phyloP scores from a whole-genome alignment of 1,140 invertebrate genomes.

The Zaprionus ornatus region DNA sequence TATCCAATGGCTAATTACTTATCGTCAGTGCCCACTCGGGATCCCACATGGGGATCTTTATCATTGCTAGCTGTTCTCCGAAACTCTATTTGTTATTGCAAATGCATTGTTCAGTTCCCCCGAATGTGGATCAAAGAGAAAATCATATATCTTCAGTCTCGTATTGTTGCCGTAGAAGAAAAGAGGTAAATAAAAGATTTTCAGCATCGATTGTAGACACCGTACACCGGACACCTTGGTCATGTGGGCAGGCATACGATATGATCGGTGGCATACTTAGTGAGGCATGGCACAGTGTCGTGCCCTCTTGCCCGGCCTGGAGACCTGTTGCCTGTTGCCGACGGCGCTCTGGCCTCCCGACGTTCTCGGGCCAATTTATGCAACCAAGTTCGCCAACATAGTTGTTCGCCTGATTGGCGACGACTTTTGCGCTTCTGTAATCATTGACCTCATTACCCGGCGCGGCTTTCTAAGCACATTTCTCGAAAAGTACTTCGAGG shows the following conservation, averaged over 20 bases:
- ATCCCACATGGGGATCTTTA: neutral
- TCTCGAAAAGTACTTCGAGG: conserved; percentile 7
- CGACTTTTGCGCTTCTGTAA: conserved; percentile 23
- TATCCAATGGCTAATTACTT: neutral
- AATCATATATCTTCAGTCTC: neutral
- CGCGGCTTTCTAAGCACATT: conserved; percentile 22
- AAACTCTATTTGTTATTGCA: conserved; percentile 16
- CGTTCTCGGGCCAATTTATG: conserved; percentile 13
- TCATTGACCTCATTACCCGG: conserved; percentile 26
- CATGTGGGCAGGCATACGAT: conserved; percentile 19
- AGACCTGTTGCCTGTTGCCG: conserved; percentile 11
- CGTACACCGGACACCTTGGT: conserved; percentile 6
- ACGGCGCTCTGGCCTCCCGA: neutral
- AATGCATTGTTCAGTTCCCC: neutral
- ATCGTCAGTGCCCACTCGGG: neutral
- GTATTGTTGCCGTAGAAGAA: neutral
- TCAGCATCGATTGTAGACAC: conserved; percentile 8
- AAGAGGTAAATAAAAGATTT: conserved; percentile 3
- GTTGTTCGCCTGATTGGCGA: conserved; percentile 11
- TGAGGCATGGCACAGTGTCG: conserved; percentile 9
- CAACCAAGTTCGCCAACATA: conserved; percentile 8
- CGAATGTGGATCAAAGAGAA: conserved; percentile 23
- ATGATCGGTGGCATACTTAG: conserved; percentile 28
- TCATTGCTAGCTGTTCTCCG: neutral
- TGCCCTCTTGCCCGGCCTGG: conserved; percentile 21